phyloP scores from a whole-genome alignment of 2,888 invertebrate genomes.

The Harmothoe impar region DNA sequence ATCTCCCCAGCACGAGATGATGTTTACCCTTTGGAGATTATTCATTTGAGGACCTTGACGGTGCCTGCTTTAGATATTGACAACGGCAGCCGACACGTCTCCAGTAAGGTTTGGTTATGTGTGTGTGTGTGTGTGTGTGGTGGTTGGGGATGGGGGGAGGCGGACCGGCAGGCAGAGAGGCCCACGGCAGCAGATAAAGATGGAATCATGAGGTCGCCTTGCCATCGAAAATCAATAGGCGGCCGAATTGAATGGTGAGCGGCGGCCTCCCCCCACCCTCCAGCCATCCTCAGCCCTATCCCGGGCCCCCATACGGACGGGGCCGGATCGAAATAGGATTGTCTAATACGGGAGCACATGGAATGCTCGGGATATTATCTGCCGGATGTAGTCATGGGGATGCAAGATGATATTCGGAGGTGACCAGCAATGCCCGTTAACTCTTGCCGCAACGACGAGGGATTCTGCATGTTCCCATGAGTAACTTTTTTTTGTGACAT shows the following conservation, averaged over 20 bases:
- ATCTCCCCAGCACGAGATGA: neutral
- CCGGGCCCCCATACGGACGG: neutral
- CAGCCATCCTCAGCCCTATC: neutral
- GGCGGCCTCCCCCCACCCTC: neutral
- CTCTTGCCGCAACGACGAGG: too few species aligned
- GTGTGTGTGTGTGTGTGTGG: neutral
- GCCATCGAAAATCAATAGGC: slow-evolving; percentile 46
- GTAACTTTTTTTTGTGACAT: too few species aligned
- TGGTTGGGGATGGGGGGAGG: neutral
- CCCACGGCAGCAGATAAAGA: slow-evolving; percentile 57
- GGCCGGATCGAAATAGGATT: slow-evolving; percentile 9
- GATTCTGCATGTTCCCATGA: too few species aligned
- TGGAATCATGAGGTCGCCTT: slow-evolving; percentile 56
- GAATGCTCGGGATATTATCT: slow-evolving; percentile 25
- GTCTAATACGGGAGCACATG: slow-evolving; percentile 36
- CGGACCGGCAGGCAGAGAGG: neutral
- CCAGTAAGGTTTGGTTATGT: too few species aligned
- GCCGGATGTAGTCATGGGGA: neutral
- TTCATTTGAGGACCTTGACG: slow-evolving; percentile 33
- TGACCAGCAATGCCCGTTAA: too few species aligned
- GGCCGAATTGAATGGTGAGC: slow-evolving; percentile 52
- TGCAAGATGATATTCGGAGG: slow-evolving; percentile 6
- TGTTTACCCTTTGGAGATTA: slow-evolving; percentile 42
- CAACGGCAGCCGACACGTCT: too few species aligned
- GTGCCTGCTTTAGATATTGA: neutral